phyloP scores from a whole-genome alignment of 1,140 invertebrate species.

The Chlorops oryzae region DNA sequence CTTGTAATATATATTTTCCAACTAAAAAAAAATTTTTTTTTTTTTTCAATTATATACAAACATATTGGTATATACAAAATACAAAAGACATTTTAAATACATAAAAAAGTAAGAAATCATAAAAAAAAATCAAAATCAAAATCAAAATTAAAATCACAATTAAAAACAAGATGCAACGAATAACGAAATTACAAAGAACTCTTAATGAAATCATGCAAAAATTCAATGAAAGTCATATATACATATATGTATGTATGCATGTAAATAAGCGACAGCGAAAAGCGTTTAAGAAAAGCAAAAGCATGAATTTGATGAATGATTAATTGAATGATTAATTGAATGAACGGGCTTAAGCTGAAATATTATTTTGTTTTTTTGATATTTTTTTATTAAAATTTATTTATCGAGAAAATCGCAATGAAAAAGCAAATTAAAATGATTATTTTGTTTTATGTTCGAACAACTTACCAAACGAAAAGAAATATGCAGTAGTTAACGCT shows the following conservation, averaged over 20 bases:
- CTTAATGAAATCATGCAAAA: neutral
- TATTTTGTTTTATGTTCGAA: no score
- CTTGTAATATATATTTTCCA: slow-evolving; percentile 14
- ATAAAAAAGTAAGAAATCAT: slow-evolving; percentile 1
- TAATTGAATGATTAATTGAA: no score
- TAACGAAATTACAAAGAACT: slow-evolving; percentile 1
- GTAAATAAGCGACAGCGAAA: no score
- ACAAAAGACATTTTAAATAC: slow-evolving; percentile 1
- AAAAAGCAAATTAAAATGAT: no score
- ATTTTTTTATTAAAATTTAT: no score
- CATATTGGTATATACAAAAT: neutral
- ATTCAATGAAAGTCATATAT: neutral
- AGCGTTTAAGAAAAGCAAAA: no score
- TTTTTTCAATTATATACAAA: neutral
- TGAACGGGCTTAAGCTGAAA: no score
- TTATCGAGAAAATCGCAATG: no score
- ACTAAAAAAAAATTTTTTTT: slow-evolving; percentile 4
- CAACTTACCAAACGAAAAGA: no score
- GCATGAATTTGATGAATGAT: no score
- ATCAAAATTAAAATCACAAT: neutral
- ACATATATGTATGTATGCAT: slow-evolving; percentile 5
- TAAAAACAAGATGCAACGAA: neutral
- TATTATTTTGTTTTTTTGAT: no score
- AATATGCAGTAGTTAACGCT: no score
- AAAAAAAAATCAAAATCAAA: slow-evolving; percentile 4